Base-by-base conservation (phyloP, 2,797 vertebrate genomes). In the Yasuhikotakia modesta region DNA sequence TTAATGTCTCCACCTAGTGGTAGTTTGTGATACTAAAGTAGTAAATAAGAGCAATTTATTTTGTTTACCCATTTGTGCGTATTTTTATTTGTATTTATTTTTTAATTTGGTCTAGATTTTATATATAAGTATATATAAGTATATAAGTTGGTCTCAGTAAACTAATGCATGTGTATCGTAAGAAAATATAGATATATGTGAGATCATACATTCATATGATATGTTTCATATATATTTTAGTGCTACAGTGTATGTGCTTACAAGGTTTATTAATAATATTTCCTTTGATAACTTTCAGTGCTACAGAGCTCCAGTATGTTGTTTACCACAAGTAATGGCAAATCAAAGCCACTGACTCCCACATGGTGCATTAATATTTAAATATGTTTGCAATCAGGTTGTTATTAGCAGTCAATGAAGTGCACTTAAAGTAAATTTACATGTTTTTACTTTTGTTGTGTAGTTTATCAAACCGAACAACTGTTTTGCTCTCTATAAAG, bases 361-460 rank as follows among this genome's bases (percentile, higher is more conserved):
- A 74, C 78, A 50, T 57, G 66, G 53, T 61, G 73, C 78, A 84
- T 82, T 48, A 66, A 80, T 80, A 74, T 84, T 84, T 82, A 78
- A 84, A 45, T 11, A 2, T 66, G 66, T 64, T 45, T 80, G 74
- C 77, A 84, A 82, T 80, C 78, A 46, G 50, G 43, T 76, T 75
- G 55, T 52, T 75, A 55, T 78, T 70, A 82, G 78, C 30, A 39
- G 48, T 78, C 66, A 48, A 13, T 71, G 50, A 76, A 64, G 76
- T 22, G 22, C 24, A 58, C 70, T 68, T 76, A 70, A 24, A 10
- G 14, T 11, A 55, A 73, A 57, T 77, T 75, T 74, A 67, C 60
- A 65, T 69, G 76, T 46, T 63, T 81, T 63, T n/a, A 63, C 43
- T 39, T 80, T 48, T 72, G 73, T 68, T 63, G 61, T 68, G 57